A percentile compares a stretch with the other conserved stretches of the same genome.
These are phyloP conservation scores for Scaptomyza reducta DNA, from an alignment of 2,888 invertebrate species.

Conservation along the genomic window DNA sequence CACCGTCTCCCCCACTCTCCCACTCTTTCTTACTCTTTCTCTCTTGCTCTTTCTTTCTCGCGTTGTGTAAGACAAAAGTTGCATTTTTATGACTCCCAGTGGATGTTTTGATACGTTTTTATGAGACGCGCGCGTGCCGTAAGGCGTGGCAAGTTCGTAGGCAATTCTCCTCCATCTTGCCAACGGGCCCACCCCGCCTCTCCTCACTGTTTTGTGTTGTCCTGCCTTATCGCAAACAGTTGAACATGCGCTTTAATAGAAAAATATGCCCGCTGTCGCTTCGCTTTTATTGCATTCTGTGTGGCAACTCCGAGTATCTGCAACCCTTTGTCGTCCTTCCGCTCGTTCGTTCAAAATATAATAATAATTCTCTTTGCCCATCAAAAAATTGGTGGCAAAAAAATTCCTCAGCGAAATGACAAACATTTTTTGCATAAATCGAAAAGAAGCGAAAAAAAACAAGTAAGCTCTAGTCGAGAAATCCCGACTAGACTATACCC, in stretches of 20 bases:
- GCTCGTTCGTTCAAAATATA: too few relatives aligned
- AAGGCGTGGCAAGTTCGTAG: constrained; percentile 63
- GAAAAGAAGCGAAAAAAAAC: too few relatives aligned
- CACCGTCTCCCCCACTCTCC: constrained; percentile 20
- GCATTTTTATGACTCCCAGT: constrained; percentile 77
- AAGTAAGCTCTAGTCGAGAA: too few relatives aligned
- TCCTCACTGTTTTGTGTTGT: constrained; percentile 10
- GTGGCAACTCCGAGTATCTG: neutral
- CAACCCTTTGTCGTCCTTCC: too few relatives aligned
- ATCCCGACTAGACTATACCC: too few relatives aligned
- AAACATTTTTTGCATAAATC: too few relatives aligned
- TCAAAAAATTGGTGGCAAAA: too few relatives aligned
- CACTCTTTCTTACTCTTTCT: too few relatives aligned
- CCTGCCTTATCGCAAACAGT: constrained; percentile 49
- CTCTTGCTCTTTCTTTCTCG: too few relatives aligned
- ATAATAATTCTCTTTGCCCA: too few relatives aligned
- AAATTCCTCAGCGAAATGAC: too few relatives aligned
- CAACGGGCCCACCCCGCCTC: neutral
- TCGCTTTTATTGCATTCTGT: constrained; percentile 59
- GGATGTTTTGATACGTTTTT: constrained; percentile 80
- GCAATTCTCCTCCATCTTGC: constrained; percentile 41
- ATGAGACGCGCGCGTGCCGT: constrained; percentile 79
- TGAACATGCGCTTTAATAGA: constrained; percentile 68
- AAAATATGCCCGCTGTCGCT: constrained; percentile 63
- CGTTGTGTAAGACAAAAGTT: too few relatives aligned